Conservation (phyloP, 2,797 vertebrate species). For the Vespertilio murinus region DNA sequence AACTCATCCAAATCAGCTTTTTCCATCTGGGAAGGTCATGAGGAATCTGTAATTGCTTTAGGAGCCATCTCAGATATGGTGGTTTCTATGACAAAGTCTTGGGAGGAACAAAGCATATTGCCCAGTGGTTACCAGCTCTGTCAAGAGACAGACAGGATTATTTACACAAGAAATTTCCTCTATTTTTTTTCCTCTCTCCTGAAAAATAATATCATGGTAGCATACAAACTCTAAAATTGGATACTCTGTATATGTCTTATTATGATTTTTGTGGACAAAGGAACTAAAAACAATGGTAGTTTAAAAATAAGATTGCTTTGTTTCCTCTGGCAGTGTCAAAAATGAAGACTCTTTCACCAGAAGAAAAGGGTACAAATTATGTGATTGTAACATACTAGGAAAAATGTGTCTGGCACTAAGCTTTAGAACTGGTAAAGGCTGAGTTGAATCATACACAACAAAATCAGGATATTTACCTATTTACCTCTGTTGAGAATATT, state of each 20-base stretch:
- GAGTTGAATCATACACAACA: background rate
- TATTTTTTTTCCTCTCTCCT: slow-evolving; percentile 12
- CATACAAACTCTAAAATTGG: slow-evolving; percentile 64
- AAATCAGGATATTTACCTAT: background rate
- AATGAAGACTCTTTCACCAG: slow-evolving; percentile 8
- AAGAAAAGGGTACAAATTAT: background rate
- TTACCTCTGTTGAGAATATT: background rate
- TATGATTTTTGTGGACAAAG: slow-evolving; percentile 69
- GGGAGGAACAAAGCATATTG: background rate
- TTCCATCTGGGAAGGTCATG: background rate
- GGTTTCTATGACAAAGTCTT: background rate
- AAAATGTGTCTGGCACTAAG: background rate
- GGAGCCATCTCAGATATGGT: background rate
- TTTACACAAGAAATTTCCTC: slow-evolving; percentile 59
- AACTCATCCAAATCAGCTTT: background rate
- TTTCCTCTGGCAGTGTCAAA: slow-evolving; percentile 56
- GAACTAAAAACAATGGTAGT: slow-evolving; percentile 63
- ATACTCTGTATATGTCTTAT: slow-evolving; percentile 51
- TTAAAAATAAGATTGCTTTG: slow-evolving; percentile 72
- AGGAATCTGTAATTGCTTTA: background rate
- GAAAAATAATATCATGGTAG: slow-evolving; percentile 51
- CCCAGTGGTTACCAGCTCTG: background rate
- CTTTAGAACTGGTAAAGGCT: background rate
- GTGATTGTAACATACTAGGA: background rate
- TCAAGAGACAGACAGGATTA: background rate